These are phyloP conservation scores for Pavo muticus DNA, from an alignment of 2,113 vertebrate species.

Conservation along the genomic window DNA sequence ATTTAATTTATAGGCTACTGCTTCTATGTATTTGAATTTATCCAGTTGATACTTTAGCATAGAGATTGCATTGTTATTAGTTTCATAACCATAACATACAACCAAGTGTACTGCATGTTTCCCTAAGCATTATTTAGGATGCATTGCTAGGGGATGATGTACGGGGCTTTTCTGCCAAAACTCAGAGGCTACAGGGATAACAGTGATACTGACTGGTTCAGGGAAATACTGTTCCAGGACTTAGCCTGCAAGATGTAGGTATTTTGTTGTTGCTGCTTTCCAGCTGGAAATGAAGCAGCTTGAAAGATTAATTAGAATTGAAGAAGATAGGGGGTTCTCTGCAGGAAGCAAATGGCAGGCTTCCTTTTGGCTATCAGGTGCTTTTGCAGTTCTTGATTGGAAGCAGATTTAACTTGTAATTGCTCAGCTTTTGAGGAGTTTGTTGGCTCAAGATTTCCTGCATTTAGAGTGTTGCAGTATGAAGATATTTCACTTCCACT, in stretches of 20 bases:
- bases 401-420: conserved; percentile 8
- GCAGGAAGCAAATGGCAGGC: not conserved
- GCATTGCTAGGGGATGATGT: not conserved
- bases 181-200: not conserved
- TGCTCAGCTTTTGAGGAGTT: conserved; percentile 1
- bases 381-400: conserved; percentile 7
- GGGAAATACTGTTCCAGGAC: not conserved
- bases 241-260: not conserved
- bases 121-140: not conserved
- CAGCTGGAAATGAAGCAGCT: not conserved
- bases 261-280: not conserved
- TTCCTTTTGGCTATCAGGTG: not conserved
- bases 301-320: conserved; percentile 25
- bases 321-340: not conserved
- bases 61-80: not conserved
- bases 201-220: not conserved
- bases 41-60: not conserved
- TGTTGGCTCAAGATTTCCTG: not conserved
- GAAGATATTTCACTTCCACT: not conserved
- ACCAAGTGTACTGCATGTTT: not conserved
- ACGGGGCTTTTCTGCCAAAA: not conserved
- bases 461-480: not conserved
- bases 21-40: not conserved
- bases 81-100: not conserved
- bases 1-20: conserved; percentile 5